These are phyloP conservation scores for Liasis olivaceus DNA, from an alignment of 2,797 vertebrate species.

Conservation along the genomic window DNA sequence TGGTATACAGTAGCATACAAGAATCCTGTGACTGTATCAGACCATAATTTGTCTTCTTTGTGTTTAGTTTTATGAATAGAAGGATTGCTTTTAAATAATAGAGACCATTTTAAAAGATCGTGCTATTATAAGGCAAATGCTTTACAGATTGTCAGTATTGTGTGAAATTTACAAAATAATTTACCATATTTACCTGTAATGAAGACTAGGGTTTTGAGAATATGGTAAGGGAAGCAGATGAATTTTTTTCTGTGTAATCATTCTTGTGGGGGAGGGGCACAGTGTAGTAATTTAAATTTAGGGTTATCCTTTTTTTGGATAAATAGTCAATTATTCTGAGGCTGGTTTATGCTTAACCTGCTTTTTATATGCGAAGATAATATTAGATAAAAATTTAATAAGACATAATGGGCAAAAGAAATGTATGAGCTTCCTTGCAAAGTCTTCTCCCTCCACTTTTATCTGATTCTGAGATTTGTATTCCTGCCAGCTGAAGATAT, in stretches of 20 bases:
- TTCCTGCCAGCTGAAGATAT: conserved; percentile 6
- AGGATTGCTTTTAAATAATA: neutral
- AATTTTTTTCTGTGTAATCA: neutral
- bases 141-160: neutral
- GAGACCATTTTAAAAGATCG: neutral
- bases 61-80: neutral
- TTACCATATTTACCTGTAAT: neutral
- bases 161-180: neutral
- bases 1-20: neutral
- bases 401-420: conserved; percentile 42
- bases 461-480: conserved; percentile 33
- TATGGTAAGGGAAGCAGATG: neutral
- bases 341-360: conserved; percentile 20
- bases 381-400: conserved; percentile 40
- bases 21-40: neutral
- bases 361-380: conserved; percentile 15
- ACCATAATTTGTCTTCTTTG: neutral
- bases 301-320: neutral
- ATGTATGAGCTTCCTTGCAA: neutral
- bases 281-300: neutral
- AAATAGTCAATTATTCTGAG: conserved; percentile 24
- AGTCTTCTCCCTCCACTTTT: neutral
- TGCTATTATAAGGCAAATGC: neutral
- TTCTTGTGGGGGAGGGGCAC: neutral
- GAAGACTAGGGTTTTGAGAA: neutral